Evolutionary conservation across 2,113 vertebrate species (phyloP).

Genomic region (Nyctibius bracteatus): DNA sequence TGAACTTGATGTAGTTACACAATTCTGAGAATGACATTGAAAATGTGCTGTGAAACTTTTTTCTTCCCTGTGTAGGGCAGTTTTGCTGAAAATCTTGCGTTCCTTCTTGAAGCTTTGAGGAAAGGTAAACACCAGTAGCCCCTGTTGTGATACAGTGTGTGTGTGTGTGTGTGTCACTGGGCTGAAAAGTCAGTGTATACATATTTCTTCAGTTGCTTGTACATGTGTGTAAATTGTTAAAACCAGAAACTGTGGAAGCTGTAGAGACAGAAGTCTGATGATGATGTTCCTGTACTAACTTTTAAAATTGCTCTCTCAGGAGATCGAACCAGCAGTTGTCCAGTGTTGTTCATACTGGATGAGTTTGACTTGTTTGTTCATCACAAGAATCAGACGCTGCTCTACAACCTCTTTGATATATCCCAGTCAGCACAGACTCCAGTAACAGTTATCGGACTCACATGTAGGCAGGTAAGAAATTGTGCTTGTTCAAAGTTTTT

Average conservation of each 20-base stretch:
- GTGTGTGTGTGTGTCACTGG: neutral
- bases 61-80: slow-evolving; percentile 80
- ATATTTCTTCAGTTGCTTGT: neutral
- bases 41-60: neutral
- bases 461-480: slow-evolving; percentile 88
- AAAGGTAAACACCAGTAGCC: slow-evolving; percentile 75
- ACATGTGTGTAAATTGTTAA: neutral
- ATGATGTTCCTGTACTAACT: neutral
- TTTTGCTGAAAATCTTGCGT: slow-evolving; percentile 93
- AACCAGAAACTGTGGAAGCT: neutral
- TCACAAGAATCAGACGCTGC: slow-evolving; percentile 95
- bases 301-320: slow-evolving; percentile 70
- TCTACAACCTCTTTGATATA: slow-evolving; percentile 95
- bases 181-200: neutral
- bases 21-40: neutral
- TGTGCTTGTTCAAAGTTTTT: rapidly evolving
- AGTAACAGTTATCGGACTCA: slow-evolving; percentile 89
- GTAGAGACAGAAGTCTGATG: neutral
- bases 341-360: slow-evolving; percentile 90
- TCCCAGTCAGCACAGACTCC: slow-evolving; percentile 96
- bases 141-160: neutral
- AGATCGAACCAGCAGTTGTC: slow-evolving; percentile 84
- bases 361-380: slow-evolving; percentile 97
- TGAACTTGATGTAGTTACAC: neutral
- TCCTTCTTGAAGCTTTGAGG: slow-evolving; percentile 91